Base-by-base conservation (phyloP, 2,113 vertebrate species). In the Excalfactoria chinensis region DNA sequence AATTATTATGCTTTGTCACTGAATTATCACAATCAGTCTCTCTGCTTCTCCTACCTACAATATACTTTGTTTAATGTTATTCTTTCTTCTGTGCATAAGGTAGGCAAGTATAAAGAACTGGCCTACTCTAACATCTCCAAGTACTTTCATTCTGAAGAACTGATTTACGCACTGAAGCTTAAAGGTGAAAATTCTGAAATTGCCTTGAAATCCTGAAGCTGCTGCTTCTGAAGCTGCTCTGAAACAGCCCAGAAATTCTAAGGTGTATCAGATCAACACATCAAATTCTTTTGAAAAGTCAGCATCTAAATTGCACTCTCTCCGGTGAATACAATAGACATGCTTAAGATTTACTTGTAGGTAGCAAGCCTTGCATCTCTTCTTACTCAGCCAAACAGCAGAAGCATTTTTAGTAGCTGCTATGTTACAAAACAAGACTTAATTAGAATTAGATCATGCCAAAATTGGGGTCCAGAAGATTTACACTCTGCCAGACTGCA, bases 221-320 rank as follows among this genome's bases (percentile, higher is more conserved):
- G 26, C 14, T 53, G 9, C 51, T 53, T 30, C 51, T 53, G 26
- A 16, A 53, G 26, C 8, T 28, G 15, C 9, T 30, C 51, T 53
- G 26, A 85, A 95, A 32, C 69, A 86, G 76, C 46, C 23, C 15
- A 84, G 48, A 96, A 76, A 73, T 92, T 73, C 70, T 76, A 35
- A 63, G 10, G 3, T 6, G 8, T 80, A 44, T 60, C 74, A 89
- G 37, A 87, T 84, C 19, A 82, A 71, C 28, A 2, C 5, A 90
- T 75, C 64, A 40, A 83, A 89, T 93, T 93, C n/a, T 88, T 97
- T 68, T 59, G 63, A 60, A 88, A 64, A 93, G 34, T 69, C 66
- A 66, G 11, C 48, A 30, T 35, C 48, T 66, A 48, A 44, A 82
- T 92, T 51, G 68, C 91, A 87, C 22, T 69, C n/a, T 13, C 76